Percentiles rank a stretch among this genome's conserved stretches.
These are phyloP conservation scores for Diplodus puntazzo DNA, from an alignment of 2,797 vertebrate species.

Conservation along the genomic window DNA sequence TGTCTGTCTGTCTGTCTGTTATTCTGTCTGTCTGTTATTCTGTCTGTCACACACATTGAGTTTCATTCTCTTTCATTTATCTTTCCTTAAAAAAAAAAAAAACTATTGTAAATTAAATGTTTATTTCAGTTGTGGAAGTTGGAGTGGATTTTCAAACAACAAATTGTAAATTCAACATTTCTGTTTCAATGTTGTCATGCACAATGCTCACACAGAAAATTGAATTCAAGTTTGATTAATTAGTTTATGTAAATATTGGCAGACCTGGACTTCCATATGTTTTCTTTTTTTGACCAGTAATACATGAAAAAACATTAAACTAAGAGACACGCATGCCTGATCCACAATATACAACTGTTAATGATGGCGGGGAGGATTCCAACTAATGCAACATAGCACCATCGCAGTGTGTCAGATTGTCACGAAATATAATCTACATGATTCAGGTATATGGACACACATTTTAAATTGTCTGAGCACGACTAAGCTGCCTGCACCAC, in stretches of 20 bases:
- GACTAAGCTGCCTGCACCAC: too few relatives aligned
- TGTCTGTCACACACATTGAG: not conserved
- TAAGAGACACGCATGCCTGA: not conserved
- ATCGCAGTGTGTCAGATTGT: too few relatives aligned
- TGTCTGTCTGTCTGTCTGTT: not conserved
- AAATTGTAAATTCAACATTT: not conserved
- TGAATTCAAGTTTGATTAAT: fast-evolving
- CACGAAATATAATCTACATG: too few relatives aligned
- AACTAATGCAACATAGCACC: too few relatives aligned
- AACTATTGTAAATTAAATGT: not conserved
- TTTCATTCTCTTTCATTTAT: not conserved
- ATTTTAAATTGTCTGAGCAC: too few relatives aligned
- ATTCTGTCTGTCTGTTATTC: not conserved
- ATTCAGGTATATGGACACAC: too few relatives aligned
- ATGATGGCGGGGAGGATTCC: not conserved
- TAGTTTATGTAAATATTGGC: not conserved
- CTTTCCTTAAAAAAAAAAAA: not conserved
- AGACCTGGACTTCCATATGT: not conserved
- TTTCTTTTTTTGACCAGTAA: not conserved
- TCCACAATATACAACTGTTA: not conserved
- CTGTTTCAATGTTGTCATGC: not conserved
- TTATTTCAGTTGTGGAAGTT: not conserved
- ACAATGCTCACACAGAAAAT: not conserved
- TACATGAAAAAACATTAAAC: not conserved
- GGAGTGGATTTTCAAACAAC: not conserved